phyloP scores from a whole-genome alignment of 53 echinoderm and acorn worm genomes.

The Zoroaster sp. region DNA sequence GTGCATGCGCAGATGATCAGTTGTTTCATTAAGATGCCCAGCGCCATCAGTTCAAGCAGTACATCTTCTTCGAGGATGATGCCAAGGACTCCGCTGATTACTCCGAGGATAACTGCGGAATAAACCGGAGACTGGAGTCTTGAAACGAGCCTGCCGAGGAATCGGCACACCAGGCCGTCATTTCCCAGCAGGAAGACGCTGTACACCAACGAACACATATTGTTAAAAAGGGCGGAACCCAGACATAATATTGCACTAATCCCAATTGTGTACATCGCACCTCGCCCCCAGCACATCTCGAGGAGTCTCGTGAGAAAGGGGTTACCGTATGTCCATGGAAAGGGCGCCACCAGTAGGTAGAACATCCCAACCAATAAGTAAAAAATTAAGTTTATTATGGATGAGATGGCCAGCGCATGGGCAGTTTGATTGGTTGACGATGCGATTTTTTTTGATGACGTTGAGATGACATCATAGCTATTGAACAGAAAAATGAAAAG shows the following conservation, averaged over 20 bases:
- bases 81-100: constrained; percentile 12
- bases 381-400: constrained; percentile 47
- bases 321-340: background rate
- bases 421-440: constrained; percentile 14
- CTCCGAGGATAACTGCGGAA: constrained; percentile 13
- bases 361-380: constrained; percentile 37
- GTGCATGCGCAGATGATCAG: constrained; percentile 44
- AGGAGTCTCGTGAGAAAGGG: constrained; percentile 34
- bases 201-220: constrained; percentile 44
- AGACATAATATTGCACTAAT: constrained; percentile 41
- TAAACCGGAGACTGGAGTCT: constrained; percentile 35
- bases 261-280: constrained; percentile 34
- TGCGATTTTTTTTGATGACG: constrained; percentile 31
- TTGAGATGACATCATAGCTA: constrained; percentile 70
- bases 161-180: constrained; percentile 49
- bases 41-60: constrained; percentile 53
- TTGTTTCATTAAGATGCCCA: constrained; percentile 49
- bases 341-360: constrained; percentile 55
- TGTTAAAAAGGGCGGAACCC: constrained; percentile 54
- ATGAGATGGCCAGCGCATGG: constrained; percentile 47
- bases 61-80: background rate
- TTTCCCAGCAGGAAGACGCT: constrained; percentile 47
- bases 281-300: background rate
- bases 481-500: constrained; percentile 49
- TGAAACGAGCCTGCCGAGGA: constrained; percentile 28